Evolutionary conservation across 2,888 invertebrate genomes (phyloP), one percentile per base, ranked within the genome.

Genomic region (Encarsia formosa): DNA sequence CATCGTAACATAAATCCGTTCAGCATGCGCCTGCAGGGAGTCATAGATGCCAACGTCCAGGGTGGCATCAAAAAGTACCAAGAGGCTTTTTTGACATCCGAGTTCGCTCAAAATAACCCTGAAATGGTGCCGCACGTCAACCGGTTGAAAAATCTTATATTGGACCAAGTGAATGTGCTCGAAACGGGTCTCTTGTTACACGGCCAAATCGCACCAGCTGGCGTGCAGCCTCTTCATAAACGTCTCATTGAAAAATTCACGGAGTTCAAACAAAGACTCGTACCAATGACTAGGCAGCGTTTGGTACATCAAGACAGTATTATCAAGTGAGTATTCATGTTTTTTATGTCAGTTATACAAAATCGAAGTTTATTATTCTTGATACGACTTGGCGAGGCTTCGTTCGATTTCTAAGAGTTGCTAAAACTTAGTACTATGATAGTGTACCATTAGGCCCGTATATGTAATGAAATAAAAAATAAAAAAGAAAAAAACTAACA

Each of bases 21-120:
- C 68, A 91, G 91, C 3, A 95, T 95, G 94, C 79, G 94, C 19
- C 76, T 97, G 13, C 89, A 84, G 66, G 96, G 96, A 2, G 91
- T 94, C 26, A 92, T 96, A 59, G 95, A 96, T 75, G 95, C 97
- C 0, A 94, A 93, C 66, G 96, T 97, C 0, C 92, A 93, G 81
- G 92, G 96, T 2, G 96, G 96, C 13, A 88, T 94, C 54, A 86
- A 89, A 41, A 97, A 95, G 72, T 97, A 96, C 71, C 93, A 95
- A 69, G 93, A 93, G 64, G 94, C 96, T 0, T 97, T 97, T 75
- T 86, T 96, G 56, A 86, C 86, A 0, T 79, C 85, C 9, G 91
- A 92, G 62, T 95, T 91, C 68, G 72, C 81, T 1, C 76, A 78
- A 52, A 73, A 78, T 44, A 79, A 80, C 68, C 81, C 83, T 0